Percentiles rank a stretch among this genome's conserved stretches.
Evolutionary conservation across 2,797 vertebrate genomes (phyloP).

Genomic region (Poliocrania exsul): DNA sequence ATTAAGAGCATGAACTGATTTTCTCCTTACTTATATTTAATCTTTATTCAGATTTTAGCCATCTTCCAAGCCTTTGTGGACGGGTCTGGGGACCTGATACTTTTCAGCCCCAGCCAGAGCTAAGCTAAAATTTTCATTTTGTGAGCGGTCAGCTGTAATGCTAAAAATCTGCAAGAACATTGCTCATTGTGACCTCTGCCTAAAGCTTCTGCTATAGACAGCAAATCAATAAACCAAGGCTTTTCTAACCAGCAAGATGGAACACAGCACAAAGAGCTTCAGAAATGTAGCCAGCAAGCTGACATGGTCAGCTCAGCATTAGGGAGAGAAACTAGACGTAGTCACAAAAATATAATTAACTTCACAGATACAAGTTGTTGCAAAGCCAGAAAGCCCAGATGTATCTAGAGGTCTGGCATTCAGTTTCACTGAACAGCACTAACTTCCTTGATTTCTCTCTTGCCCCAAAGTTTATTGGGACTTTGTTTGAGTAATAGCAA

Average conservation of each 20-base stretch:
- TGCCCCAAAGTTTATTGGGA: not conserved
- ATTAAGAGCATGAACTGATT: not conserved
- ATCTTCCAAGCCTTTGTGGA: not conserved
- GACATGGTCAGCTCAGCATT: not conserved
- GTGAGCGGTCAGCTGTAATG: accelerated
- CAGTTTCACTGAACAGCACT: not conserved
- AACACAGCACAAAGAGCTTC: not conserved
- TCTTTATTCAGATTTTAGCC: not conserved
- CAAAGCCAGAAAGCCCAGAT: not conserved
- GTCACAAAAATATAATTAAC: not conserved
- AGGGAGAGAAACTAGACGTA: not conserved
- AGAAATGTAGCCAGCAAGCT: not conserved
- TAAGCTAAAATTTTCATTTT: not conserved
- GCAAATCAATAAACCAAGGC: not conserved
- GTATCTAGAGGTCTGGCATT: not conserved
- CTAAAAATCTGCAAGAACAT: not conserved
- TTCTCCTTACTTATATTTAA: not conserved
- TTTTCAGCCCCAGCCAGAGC: not conserved
- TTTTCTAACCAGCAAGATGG: not conserved
- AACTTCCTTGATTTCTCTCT: not conserved
- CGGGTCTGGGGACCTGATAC: not conserved
- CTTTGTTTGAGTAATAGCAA: not conserved
- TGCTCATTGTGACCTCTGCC: not conserved
- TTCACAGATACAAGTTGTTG: not conserved
- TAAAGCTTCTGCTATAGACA: not conserved